These are phyloP conservation scores for Carassius carassius DNA, from an alignment of 2,113 vertebrate genomes.

Conservation along the genomic window DNA sequence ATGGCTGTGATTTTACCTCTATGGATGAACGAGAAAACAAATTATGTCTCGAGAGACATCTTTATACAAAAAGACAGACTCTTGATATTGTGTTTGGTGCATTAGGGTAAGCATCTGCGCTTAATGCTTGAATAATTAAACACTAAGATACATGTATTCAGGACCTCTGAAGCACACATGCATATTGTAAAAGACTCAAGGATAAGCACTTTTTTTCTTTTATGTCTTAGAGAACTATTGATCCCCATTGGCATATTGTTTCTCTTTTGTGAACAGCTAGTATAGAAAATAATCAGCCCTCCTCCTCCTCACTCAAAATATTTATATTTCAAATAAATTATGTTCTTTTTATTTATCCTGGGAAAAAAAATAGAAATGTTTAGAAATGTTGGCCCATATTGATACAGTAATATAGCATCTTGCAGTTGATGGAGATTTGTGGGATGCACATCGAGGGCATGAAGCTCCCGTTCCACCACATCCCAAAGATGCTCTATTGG, in stretches of 20 bases:
- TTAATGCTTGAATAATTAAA: background rate
- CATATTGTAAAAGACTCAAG: background rate
- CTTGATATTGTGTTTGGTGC: background rate
- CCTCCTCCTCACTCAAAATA: too few relatives aligned
- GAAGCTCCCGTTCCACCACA: too few relatives aligned
- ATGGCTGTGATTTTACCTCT: constrained; percentile 37
- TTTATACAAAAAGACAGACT: background rate
- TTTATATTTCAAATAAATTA: too few relatives aligned
- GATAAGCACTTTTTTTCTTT: background rate
- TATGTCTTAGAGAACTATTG: background rate
- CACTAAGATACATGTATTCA: background rate
- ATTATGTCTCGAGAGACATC: constrained; percentile 11
- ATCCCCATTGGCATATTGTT: background rate
- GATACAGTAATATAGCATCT: too few relatives aligned
- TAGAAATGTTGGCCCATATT: too few relatives aligned
- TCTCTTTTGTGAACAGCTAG: background rate
- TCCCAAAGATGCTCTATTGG: too few relatives aligned
- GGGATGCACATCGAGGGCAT: too few relatives aligned
- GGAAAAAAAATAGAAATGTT: too few relatives aligned
- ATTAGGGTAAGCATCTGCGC: background rate
- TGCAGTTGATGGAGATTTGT: too few relatives aligned
- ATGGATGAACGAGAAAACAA: constrained; percentile 34
- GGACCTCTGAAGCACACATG: background rate
- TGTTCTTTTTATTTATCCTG: too few relatives aligned
- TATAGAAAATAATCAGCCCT: too few relatives aligned